phyloP scores from a whole-genome alignment of 2,113 vertebrate species.

The Gnathonemus echidnorhynchus region DNA sequence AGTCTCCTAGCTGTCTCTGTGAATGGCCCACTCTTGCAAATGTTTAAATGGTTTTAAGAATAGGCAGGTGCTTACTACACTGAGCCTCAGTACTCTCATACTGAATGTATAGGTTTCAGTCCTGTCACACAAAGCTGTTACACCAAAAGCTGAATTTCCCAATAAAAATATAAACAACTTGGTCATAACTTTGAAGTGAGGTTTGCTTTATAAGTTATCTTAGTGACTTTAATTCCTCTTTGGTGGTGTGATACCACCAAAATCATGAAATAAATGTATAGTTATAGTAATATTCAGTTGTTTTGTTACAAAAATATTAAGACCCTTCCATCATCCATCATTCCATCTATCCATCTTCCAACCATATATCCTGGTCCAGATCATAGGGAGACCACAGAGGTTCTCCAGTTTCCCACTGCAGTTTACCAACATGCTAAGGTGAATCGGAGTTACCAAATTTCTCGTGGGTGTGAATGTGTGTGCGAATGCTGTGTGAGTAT shows the following conservation, averaged over 20 bases:
- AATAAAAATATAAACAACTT: not conserved
- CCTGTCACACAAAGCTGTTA: not conserved
- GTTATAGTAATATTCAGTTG: not conserved
- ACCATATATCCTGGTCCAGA: not conserved
- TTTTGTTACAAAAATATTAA: not conserved
- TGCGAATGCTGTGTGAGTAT: not conserved
- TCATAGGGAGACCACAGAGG: not conserved
- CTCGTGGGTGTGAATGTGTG: not conserved
- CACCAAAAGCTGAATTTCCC: not conserved
- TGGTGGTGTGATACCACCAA: not conserved
- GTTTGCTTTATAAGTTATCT: not conserved
- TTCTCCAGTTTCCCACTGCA: not conserved
- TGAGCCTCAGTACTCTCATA: not conserved
- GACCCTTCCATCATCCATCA: not conserved
- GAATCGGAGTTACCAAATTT: not conserved
- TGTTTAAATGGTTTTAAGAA: not conserved
- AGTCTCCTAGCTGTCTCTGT: not conserved
- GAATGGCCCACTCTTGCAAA: not conserved
- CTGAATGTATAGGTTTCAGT: not conserved
- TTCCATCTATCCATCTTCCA: not conserved
- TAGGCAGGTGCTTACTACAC: not conserved
- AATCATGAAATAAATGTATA: not conserved
- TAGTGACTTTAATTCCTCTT: not conserved
- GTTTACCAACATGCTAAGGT: not conserved
- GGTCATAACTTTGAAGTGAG: not conserved